Evolutionary conservation across 2,888 invertebrate genomes (phyloP).

Genomic region (Morpho helenor): DNA sequence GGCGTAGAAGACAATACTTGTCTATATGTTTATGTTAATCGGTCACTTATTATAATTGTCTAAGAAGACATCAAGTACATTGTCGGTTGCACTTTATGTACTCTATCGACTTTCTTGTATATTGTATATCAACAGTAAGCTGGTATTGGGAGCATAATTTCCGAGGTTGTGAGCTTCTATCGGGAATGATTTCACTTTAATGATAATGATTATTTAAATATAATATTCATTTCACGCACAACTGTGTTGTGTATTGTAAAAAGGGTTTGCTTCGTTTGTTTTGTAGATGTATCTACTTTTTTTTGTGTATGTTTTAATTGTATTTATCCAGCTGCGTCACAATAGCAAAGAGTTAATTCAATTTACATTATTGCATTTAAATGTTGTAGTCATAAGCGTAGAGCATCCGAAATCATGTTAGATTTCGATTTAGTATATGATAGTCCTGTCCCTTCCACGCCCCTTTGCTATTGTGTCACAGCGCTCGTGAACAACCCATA

Average conservation of each 20-base stretch:
- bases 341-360: slow-evolving; percentile 61
- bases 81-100: slow-evolving; percentile 48
- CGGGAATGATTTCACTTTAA: slow-evolving; percentile 74
- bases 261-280: slow-evolving; percentile 68
- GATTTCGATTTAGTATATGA: slow-evolving; percentile 52
- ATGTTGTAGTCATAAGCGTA: slow-evolving; percentile 64
- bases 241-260: slow-evolving; percentile 69
- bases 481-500: slow-evolving; percentile 58
- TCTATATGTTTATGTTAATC: slow-evolving; percentile 19
- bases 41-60: slow-evolving; percentile 15
- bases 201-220: slow-evolving; percentile 52
- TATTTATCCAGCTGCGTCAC: slow-evolving; percentile 63
- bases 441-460: slow-evolving; percentile 34
- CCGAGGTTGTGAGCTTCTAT: slow-evolving; percentile 77
- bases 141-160: slow-evolving; percentile 79
- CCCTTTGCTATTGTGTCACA: slow-evolving; percentile 68
- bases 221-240: slow-evolving; percentile 67
- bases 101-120: slow-evolving; percentile 53
- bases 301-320: slow-evolving; percentile 63
- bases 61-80: slow-evolving; percentile 13
- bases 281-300: slow-evolving; percentile 58
- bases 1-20: slow-evolving; percentile 17
- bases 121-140: slow-evolving; percentile 63
- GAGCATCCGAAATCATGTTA: slow-evolving; percentile 42
- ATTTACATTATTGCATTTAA: slow-evolving; percentile 57